phyloP scores from a whole-genome alignment of 2,797 vertebrate genomes.

The Vultur gryphus region DNA sequence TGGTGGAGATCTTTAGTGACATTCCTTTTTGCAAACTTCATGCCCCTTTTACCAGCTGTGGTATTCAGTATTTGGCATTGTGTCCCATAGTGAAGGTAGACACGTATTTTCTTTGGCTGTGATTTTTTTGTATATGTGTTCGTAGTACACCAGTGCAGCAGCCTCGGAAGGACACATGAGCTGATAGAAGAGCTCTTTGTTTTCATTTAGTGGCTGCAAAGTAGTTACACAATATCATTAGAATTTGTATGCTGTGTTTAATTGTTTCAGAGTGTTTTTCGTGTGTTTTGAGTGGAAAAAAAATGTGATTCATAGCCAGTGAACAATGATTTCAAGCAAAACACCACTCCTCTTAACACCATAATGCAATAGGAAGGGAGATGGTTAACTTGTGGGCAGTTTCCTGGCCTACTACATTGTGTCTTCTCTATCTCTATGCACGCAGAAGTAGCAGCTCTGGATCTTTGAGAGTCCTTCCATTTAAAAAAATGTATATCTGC shows the following conservation, averaged over 20 bases:
- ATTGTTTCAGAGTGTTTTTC: not conserved
- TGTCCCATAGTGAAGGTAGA: not conserved
- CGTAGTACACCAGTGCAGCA: not conserved
- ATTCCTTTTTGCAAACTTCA: not conserved
- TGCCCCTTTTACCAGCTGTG: not conserved
- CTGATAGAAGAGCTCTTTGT: slow-evolving; percentile 18
- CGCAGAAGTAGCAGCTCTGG: not conserved
- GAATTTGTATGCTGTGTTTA: not conserved
- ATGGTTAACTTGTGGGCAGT: not conserved
- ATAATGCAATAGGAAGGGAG: not conserved
- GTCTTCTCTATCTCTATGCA: not conserved
- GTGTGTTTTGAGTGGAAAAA: slow-evolving; percentile 7
- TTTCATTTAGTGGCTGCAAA: not conserved
- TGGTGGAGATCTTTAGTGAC: not conserved
- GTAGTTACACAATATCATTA: slow-evolving; percentile 8
- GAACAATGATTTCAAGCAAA: not conserved
- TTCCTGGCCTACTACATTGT: not conserved
- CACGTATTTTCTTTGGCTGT: not conserved
- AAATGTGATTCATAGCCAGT: not conserved
- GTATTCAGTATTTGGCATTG: not conserved
- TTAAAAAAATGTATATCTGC: not conserved
- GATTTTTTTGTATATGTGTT: not conserved
- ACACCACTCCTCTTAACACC: not conserved
- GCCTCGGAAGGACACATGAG: not conserved
- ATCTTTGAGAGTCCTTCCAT: not conserved